A percentile compares a stretch with the other conserved stretches of the same genome.
These are phyloP conservation scores for Zoanthus gigantus DNA, from an alignment of 92 coral and sea anemone genomes.

Conservation along the genomic window DNA sequence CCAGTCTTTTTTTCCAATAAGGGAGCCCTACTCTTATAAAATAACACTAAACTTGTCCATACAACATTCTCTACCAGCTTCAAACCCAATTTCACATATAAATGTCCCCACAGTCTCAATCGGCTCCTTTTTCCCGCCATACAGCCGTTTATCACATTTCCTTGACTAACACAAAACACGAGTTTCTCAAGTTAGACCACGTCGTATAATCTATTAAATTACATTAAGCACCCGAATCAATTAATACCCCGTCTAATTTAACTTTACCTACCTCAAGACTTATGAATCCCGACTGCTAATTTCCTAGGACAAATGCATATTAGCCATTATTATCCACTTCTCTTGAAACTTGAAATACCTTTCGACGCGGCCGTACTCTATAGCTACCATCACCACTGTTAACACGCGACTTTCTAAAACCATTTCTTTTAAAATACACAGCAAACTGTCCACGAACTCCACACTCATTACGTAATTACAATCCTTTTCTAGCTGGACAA, in stretches of 20 bases:
- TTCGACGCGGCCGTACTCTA: neutral
- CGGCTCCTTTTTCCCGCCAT: conserved; percentile 16
- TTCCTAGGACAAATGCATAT: conserved; percentile 46
- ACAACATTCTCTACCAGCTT: conserved; percentile 11
- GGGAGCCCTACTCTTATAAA: conserved; percentile 31
- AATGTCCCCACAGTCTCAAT: conserved; percentile 48
- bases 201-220: conserved; percentile 45
- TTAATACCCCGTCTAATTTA: conserved; percentile 13
- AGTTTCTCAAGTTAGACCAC: conserved; percentile 8
- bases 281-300: neutral
- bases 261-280: conserved; percentile 27
- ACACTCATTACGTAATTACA: conserved; percentile 16
- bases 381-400: neutral
- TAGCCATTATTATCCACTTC: neutral
- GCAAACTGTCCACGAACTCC: conserved; percentile 29
- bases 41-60: conserved; percentile 43
- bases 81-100: neutral
- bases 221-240: conserved; percentile 45
- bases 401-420: neutral
- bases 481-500: conserved; percentile 42
- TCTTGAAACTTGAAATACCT: neutral
- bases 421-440: conserved; percentile 41
- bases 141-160: neutral
- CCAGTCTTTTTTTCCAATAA: conserved; percentile 62
- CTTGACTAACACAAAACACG: conserved; percentile 33